Percentiles rank a stretch among this genome's conserved stretches.
Evolutionary conservation across 2,797 vertebrate genomes (phyloP).

Genomic region (Eleutherodactylus coqui): DNA sequence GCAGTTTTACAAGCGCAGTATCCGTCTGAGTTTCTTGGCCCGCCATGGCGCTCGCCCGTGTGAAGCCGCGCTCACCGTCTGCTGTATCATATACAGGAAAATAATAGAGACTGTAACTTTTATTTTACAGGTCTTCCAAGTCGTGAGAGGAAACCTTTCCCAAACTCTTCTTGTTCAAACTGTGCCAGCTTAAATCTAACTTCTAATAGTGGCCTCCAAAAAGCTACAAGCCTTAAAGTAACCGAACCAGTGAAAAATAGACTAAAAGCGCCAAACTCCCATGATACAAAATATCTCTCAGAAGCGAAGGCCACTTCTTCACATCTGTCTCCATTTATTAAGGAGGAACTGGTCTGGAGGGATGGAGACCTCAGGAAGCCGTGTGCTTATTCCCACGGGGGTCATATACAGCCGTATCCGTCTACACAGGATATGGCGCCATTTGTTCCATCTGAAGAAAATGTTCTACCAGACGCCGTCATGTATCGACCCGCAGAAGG

Average conservation of each 20-base stretch:
- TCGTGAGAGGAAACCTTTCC: neutral
- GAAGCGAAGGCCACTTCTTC: neutral
- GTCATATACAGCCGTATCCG: neutral
- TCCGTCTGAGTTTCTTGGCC: no score
- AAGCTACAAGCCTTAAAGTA: neutral
- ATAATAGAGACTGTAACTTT: neutral
- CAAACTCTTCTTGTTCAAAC: neutral
- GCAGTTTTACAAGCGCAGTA: no score
- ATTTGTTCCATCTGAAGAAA: neutral
- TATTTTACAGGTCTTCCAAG: neutral
- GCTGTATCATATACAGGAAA: neutral
- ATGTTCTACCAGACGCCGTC: neutral
- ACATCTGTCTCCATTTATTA: constrained; percentile 6
- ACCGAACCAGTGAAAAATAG: neutral
- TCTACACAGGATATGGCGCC: neutral
- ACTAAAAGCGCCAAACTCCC: neutral
- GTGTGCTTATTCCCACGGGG: neutral
- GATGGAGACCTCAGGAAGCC: neutral
- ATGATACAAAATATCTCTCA: neutral
- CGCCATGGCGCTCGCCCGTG: no score
- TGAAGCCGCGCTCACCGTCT: no score
- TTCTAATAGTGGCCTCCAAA: neutral
- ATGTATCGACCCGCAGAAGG: neutral
- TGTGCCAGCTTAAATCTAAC: neutral
- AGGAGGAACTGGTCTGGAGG: neutral